phyloP scores from a whole-genome alignment of 30 jellyfish, hydroid and myxozoan genomes.

The Pelagia noctiluca region DNA sequence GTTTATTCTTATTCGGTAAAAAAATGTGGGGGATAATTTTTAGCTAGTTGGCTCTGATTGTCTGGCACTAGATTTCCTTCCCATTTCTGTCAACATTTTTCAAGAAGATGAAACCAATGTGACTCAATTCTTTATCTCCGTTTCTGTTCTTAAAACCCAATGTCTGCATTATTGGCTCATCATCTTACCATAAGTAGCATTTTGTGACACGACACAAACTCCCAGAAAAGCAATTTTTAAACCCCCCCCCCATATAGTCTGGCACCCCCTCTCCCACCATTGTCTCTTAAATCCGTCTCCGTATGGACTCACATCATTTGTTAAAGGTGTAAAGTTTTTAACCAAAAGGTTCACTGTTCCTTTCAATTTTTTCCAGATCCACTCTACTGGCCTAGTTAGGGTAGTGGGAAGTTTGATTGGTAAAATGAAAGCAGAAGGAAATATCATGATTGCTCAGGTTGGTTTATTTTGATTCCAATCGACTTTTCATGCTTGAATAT shows the following conservation, averaged over 20 bases:
- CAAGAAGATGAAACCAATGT: not conserved
- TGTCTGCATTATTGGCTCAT: not conserved
- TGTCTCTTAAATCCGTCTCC: no score
- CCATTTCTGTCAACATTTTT: not conserved
- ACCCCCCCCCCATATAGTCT: no score
- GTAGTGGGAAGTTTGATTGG: slow-evolving; percentile 42
- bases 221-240: no score
- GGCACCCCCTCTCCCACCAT: no score
- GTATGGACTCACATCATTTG: no score
- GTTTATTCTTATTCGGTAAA: not conserved
- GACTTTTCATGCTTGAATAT: not conserved
- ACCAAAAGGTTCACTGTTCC: no score
- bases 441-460: slow-evolving; percentile 51
- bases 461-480: not conserved
- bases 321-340: no score
- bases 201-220: slow-evolving; percentile 38
- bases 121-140: not conserved
- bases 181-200: not conserved
- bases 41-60: not conserved
- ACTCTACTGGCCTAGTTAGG: slow-evolving; percentile 20
- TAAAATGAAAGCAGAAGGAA: slow-evolving; percentile 63
- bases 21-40: not conserved
- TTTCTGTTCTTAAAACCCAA: not conserved
- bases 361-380: slow-evolving; percentile 33
- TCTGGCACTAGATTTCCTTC: not conserved